Evolutionary conservation across 2,797 vertebrate genomes (phyloP).

Genomic region (Hypotaenidia philippensis): DNA sequence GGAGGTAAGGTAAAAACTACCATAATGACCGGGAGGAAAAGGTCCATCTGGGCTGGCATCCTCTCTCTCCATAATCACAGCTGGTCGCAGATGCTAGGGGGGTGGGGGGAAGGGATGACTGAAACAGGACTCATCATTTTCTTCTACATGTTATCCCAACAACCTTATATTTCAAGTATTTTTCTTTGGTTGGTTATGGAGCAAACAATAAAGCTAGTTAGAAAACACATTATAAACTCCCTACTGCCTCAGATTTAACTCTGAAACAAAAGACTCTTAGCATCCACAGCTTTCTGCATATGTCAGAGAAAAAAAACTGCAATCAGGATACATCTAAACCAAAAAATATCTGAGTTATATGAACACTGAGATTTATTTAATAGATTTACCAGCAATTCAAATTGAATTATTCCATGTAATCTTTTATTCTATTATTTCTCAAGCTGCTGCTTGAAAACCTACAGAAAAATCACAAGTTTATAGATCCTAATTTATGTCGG

Average conservation of each 20-base stretch:
- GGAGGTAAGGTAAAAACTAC: not conserved
- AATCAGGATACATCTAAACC: not conserved
- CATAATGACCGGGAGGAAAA: not conserved
- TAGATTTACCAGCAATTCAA: not conserved
- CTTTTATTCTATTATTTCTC: not conserved
- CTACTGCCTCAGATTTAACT: not conserved
- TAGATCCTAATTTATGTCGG: not conserved
- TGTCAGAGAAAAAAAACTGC: not conserved
- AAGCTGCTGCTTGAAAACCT: not conserved
- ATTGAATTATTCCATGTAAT: not conserved
- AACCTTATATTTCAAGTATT: not conserved
- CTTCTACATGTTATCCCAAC: not conserved
- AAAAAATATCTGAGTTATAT: not conserved
- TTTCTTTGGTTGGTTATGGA: not conserved
- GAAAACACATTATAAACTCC: not conserved
- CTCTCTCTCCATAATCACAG: not conserved
- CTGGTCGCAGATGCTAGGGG: fast-evolving
- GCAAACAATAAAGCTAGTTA: not conserved
- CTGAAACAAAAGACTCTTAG: not conserved
- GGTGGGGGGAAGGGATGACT: not conserved
- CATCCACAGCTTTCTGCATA: not conserved
- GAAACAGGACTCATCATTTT: not conserved
- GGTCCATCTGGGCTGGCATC: not conserved
- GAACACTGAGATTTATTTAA: not conserved
- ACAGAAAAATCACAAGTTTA: not conserved